Evolutionary conservation across 2,797 vertebrate species (phyloP).

Genomic region (Manis javanica): DNA sequence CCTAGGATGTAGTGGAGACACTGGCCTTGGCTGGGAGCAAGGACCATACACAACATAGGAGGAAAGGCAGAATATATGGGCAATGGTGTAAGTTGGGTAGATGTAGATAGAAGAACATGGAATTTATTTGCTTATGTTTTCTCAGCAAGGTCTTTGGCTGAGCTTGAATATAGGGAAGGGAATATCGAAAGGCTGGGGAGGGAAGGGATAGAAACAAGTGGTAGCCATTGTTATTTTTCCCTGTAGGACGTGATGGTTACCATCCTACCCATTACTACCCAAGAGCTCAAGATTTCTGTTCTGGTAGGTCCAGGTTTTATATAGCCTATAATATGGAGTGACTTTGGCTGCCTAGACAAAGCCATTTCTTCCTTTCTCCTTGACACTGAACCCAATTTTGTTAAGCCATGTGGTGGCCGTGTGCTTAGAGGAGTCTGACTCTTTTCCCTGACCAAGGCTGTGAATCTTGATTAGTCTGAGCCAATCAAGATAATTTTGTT

Average conservation of each 20-base stretch:
- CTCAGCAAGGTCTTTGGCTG: background rate
- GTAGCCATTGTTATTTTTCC: background rate
- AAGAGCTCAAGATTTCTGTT: background rate
- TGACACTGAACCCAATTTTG: background rate
- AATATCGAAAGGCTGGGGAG: background rate
- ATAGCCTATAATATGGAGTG: background rate
- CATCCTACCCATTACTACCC: background rate
- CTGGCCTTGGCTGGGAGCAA: background rate
- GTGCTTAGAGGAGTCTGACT: background rate
- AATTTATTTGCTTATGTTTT: conserved; percentile 8
- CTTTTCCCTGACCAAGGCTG: background rate
- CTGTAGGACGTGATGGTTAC: background rate
- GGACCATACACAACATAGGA: background rate
- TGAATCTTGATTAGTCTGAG: background rate
- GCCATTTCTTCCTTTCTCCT: background rate
- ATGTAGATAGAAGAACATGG: background rate
- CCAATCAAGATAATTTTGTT: background rate
- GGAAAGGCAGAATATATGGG: background rate
- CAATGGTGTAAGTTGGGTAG: too few species aligned
- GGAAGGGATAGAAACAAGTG: background rate
- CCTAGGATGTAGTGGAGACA: background rate
- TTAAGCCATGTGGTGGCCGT: background rate
- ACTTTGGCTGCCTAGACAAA: background rate
- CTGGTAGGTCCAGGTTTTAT: background rate
- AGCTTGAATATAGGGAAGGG: background rate